Conservation (phyloP, 2,113 vertebrate genomes). For the Notothenia coriiceps region DNA sequence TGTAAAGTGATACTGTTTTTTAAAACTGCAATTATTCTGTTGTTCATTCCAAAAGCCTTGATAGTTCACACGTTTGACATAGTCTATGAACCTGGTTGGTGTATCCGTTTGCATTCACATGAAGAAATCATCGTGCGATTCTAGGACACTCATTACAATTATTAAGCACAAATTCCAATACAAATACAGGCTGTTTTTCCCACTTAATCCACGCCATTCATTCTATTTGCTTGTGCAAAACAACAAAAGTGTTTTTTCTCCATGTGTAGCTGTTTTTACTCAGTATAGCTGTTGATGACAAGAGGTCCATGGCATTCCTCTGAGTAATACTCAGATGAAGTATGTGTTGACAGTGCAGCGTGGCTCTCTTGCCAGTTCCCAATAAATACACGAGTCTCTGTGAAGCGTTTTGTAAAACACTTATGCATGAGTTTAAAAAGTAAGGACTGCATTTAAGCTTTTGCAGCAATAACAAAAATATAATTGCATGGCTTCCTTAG, state of each 20-base stretch:
- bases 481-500: neutral
- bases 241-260: constrained; percentile 10
- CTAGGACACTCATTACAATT: neutral
- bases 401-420: constrained; percentile 21
- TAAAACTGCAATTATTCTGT: neutral
- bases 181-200: neutral
- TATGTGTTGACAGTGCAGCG: constrained; percentile 42
- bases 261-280: constrained; percentile 35
- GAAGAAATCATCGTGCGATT: neutral
- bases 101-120: constrained; percentile 6
- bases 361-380: constrained; percentile 20
- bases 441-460: neutral
- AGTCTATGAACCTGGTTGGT: neutral
- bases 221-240: constrained; percentile 8
- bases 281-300: constrained; percentile 24
- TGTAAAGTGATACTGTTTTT: neutral
- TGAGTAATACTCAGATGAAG: constrained; percentile 33
- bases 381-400: constrained; percentile 39
- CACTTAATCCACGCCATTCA: constrained; percentile 3
- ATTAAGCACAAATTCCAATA: neutral
- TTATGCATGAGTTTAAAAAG: constrained; percentile 19
- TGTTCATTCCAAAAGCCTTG: too few species aligned
- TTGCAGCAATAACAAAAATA: constrained; percentile 4
- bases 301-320: constrained; percentile 27
- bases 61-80: neutral